Evolutionary conservation across 2,797 vertebrate species (phyloP).

Genomic region (Gymnothorax javanicus): DNA sequence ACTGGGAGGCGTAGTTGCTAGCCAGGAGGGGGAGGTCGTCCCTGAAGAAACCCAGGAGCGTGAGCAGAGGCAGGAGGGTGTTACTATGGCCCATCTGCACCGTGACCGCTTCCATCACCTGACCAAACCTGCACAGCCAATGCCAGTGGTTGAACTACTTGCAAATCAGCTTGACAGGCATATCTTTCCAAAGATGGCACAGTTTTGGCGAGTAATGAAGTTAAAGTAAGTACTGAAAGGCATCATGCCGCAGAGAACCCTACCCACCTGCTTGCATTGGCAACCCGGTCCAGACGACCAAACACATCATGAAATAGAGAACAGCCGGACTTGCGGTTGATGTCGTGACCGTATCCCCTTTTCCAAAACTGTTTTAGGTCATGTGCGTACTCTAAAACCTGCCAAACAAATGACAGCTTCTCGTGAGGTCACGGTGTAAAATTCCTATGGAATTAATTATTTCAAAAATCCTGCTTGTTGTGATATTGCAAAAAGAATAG

Average conservation of each 20-base stretch:
- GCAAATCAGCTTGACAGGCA: not conserved
- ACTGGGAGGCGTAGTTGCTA: slow-evolving; percentile 72
- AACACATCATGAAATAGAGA: slow-evolving; percentile 89
- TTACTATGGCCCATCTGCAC: slow-evolving; percentile 91
- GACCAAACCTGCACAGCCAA: slow-evolving; percentile 72
- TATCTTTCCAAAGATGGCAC: not conserved
- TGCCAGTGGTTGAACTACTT: not conserved
- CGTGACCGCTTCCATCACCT: slow-evolving; percentile 78
- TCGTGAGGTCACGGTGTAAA: not conserved
- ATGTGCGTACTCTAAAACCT: slow-evolving; percentile 91
- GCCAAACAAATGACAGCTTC: not conserved
- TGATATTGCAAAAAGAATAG: not conserved
- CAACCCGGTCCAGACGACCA: slow-evolving; percentile 80
- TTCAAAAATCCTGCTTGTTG: not conserved
- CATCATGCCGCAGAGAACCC: not conserved
- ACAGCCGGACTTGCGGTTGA: slow-evolving; percentile 89
- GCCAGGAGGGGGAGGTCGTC: slow-evolving; percentile 81
- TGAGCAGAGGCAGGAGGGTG: slow-evolving; percentile 89
- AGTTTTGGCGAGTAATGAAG: too few species aligned
- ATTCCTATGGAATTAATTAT: too few species aligned
- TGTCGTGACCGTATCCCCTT: slow-evolving; percentile 84
- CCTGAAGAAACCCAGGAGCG: slow-evolving; percentile 90
- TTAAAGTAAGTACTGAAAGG: not conserved
- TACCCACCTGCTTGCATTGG: slow-evolving; percentile 78
- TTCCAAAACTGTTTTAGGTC: slow-evolving; percentile 97